Percentiles rank a stretch among this genome's conserved stretches.
phyloP scores from a whole-genome alignment of 2,888 invertebrate species.

The Venustoraphidia nigricollis region DNA sequence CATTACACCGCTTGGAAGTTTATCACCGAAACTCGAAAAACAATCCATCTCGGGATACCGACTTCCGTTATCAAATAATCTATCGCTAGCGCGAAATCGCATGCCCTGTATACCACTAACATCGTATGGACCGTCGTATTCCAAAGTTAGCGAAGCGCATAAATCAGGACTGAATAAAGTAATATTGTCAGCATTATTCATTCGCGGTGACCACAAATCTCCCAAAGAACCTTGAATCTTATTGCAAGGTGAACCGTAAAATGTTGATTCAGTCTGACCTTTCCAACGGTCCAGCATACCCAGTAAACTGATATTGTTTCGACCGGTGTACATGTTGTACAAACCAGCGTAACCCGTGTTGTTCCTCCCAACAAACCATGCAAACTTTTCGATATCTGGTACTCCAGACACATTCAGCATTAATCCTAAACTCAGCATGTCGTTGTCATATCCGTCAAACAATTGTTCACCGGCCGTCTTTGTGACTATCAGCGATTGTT shows the following conservation, averaged over 20 bases:
- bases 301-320: slow-evolving; percentile 37
- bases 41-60: slow-evolving; percentile 24
- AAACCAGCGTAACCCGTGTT: slow-evolving; percentile 50
- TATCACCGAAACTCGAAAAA: too few relatives aligned
- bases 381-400: slow-evolving; percentile 41
- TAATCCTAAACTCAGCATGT: slow-evolving; percentile 33
- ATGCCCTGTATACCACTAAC: slow-evolving; percentile 31
- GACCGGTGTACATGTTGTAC: slow-evolving; percentile 55
- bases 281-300: slow-evolving; percentile 52
- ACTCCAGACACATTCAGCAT: too few relatives aligned
- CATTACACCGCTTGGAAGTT: slow-evolving; percentile 32
- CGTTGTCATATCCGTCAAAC: slow-evolving; percentile 60
- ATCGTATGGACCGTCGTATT: slow-evolving; percentile 11
- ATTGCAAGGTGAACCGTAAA: slow-evolving; percentile 41
- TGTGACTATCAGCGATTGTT: slow-evolving; percentile 33
- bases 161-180: slow-evolving; percentile 52
- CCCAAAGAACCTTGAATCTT: slow-evolving; percentile 49
- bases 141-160: slow-evolving; percentile 37
- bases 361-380: slow-evolving; percentile 63
- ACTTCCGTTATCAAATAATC: slow-evolving; percentile 48
- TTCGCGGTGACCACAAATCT: slow-evolving; percentile 53
- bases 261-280: slow-evolving; percentile 33
- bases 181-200: slow-evolving; percentile 33
- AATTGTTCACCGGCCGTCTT: slow-evolving; percentile 46
- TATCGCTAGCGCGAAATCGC: slow-evolving; percentile 29